Evolutionary conservation across 1,140 invertebrate species (phyloP).

Genomic region (Zaprionus davidi): DNA sequence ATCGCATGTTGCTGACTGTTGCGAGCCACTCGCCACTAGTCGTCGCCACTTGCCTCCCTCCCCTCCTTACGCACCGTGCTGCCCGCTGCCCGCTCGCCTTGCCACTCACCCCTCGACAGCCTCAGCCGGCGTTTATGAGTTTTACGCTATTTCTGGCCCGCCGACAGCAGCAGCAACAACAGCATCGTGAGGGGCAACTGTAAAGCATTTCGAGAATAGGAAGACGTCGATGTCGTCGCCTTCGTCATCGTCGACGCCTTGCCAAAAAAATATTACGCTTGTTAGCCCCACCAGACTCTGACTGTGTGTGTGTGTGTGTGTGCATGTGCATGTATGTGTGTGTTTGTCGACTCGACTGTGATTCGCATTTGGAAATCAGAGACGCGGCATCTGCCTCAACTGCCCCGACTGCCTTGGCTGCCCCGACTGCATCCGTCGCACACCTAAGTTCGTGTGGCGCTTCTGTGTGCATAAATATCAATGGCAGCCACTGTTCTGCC

Average conservation of each 20-base stretch:
- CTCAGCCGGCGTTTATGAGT: slow-evolving; percentile 70
- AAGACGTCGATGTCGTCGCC: slow-evolving; percentile 63
- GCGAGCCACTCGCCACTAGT: slow-evolving; percentile 11
- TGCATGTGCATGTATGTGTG: neutral
- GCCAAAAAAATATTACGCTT: slow-evolving; percentile 69
- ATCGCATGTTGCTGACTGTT: slow-evolving; percentile 66
- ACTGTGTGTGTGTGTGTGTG: neutral
- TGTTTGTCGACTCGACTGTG: slow-evolving; percentile 35
- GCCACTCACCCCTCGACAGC: slow-evolving; percentile 22
- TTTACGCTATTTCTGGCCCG: slow-evolving; percentile 80
- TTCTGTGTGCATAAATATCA: slow-evolving; percentile 41
- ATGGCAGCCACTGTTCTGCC: slow-evolving; percentile 61
- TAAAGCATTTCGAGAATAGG: slow-evolving; percentile 69
- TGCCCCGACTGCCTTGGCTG: neutral
- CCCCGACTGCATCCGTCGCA: neutral
- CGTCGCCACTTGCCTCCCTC: slow-evolving; percentile 43
- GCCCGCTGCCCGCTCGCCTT: slow-evolving; percentile 17
- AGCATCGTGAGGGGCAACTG: slow-evolving; percentile 51
- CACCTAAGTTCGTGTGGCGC: slow-evolving; percentile 23
- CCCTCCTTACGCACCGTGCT: slow-evolving; percentile 9
- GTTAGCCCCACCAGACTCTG: slow-evolving; percentile 49
- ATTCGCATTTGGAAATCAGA: slow-evolving; percentile 73
- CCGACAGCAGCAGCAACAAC: slow-evolving; percentile 53
- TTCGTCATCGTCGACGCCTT: slow-evolving; percentile 39
- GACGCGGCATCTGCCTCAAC: slow-evolving; percentile 1